Conservation (phyloP, 2,113 vertebrate species). For the Semnornis frantzii region DNA sequence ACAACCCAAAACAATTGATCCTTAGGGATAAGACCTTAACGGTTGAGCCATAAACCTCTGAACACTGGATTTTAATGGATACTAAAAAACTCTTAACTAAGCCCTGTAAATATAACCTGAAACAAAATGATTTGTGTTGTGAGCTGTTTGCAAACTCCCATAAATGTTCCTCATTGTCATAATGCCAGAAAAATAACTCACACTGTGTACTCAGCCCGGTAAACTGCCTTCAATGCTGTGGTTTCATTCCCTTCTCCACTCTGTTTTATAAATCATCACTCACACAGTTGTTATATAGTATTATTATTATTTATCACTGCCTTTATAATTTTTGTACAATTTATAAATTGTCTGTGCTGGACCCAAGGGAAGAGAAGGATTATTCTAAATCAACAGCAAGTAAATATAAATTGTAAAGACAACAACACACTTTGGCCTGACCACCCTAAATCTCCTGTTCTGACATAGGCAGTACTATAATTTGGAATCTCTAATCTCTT, state of each 20-base stretch:
- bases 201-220: neutral
- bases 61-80: conserved; percentile 42
- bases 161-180: conserved; percentile 23
- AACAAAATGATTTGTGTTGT: conserved; percentile 45
- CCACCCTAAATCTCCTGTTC: conserved; percentile 63
- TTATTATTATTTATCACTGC: conserved; percentile 53
- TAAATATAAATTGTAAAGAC: conserved; percentile 73
- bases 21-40: conserved; percentile 9
- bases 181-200: conserved; percentile 36
- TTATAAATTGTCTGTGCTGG: conserved; percentile 63
- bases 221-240: neutral
- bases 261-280: conserved; percentile 50
- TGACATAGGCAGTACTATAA: conserved; percentile 48
- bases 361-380: conserved; percentile 69
- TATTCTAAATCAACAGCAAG: conserved; percentile 67
- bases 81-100: conserved; percentile 59
- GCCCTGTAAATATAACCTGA: conserved; percentile 47
- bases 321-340: conserved; percentile 57
- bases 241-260: neutral
- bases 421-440: conserved; percentile 58
- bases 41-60: conserved; percentile 30
- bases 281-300: conserved; percentile 20
- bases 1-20: conserved; percentile 49
- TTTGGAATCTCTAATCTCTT: conserved; percentile 70
- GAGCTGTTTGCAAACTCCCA: conserved; percentile 37